Percentiles rank a stretch among this genome's conserved stretches.
Evolutionary conservation across 2,113 vertebrate genomes (phyloP).

Genomic region (Cyphomyrus plagiostoma): DNA sequence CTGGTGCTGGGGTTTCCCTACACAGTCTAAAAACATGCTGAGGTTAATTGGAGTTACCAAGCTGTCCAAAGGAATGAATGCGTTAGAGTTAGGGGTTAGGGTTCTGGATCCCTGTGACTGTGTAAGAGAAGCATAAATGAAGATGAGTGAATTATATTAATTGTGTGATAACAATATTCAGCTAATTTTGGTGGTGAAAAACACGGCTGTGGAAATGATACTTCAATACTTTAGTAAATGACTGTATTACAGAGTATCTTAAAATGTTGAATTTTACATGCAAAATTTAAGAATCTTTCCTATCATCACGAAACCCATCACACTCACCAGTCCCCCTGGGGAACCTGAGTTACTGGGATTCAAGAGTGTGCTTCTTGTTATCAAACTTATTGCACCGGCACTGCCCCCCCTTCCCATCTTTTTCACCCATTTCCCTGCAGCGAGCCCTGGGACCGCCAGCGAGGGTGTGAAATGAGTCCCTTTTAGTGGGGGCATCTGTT

Average conservation of each 20-base stretch:
- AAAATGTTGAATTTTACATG: neutral
- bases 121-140: neutral
- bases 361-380: neutral
- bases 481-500: neutral
- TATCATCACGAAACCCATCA: neutral
- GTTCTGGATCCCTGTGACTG: neutral
- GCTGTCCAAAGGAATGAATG: neutral
- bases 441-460: neutral
- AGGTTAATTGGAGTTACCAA: neutral
- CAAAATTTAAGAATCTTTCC: neutral
- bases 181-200: neutral
- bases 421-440: neutral
- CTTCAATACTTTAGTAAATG: neutral
- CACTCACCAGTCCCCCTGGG: neutral
- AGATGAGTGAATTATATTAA: neutral
- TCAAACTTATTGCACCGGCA: neutral
- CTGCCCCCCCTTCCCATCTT: neutral
- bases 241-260: neutral
- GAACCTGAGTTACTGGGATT: neutral
- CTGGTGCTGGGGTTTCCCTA: neutral
- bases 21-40: neutral
- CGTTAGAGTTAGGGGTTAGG: neutral
- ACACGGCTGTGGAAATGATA: neutral
- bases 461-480: slow-evolving; percentile 2
- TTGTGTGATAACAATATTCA: neutral